These are phyloP conservation scores for Popillia japonica DNA, from an alignment of 1,140 invertebrate genomes.

Conservation along the genomic window DNA sequence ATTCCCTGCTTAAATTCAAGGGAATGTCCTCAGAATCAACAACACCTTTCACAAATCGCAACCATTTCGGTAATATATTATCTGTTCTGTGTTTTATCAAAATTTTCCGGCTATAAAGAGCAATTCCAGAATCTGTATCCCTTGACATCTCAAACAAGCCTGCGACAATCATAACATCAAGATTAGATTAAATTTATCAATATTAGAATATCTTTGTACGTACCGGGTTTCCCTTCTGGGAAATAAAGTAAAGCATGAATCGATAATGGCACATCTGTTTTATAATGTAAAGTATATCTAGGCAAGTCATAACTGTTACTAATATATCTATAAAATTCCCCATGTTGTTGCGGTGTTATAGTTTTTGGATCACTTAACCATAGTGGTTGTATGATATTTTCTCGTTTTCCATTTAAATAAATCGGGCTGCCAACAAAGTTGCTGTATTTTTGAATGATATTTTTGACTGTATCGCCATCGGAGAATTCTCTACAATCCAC, in stretches of 20 bases:
- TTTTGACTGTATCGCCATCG: slow-evolving; percentile 85
- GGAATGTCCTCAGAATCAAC: slow-evolving; percentile 99
- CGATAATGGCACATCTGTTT: slow-evolving; percentile 89
- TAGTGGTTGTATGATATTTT: slow-evolving; percentile 75
- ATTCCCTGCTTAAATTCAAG: slow-evolving; percentile 93
- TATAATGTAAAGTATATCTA: slow-evolving; percentile 84
- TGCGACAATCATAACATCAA: slow-evolving; percentile 45
- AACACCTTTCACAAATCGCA: slow-evolving; percentile 94
- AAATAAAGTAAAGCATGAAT: slow-evolving; percentile 93
- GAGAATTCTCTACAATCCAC: slow-evolving; percentile 87
- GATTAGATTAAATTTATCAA: background rate
- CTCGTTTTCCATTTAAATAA: slow-evolving; percentile 84
- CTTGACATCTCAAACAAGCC: slow-evolving; percentile 89
- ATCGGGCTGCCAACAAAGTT: slow-evolving; percentile 96
- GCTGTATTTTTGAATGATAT: slow-evolving; percentile 94
- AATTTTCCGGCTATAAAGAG: slow-evolving; percentile 89
- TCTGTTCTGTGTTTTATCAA: slow-evolving; percentile 92
- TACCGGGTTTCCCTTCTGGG: slow-evolving; percentile 85
- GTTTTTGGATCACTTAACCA: slow-evolving; percentile 94
- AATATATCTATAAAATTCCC: slow-evolving; percentile 91
- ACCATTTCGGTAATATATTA: slow-evolving; percentile 92
- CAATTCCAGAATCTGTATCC: slow-evolving; percentile 81
- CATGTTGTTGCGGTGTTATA: slow-evolving; percentile 85
- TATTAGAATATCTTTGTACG: background rate
- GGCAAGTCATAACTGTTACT: slow-evolving; percentile 86